Evolutionary conservation across 2,113 vertebrate species (phyloP).

Genomic region (Sminthopsis crassicaudata): DNA sequence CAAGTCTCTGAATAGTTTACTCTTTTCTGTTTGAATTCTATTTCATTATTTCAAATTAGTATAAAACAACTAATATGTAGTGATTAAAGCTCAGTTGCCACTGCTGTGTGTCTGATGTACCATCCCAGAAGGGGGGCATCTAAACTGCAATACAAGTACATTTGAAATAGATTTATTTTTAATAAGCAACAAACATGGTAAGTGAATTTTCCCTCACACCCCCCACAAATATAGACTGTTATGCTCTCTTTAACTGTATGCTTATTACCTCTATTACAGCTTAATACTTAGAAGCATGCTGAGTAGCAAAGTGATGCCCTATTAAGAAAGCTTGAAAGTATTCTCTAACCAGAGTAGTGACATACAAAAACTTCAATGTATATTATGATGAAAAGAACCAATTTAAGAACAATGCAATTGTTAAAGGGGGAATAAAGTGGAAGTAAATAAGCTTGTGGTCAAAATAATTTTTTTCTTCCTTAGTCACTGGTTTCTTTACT

Average conservation of each 20-base stretch:
- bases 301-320: neutral
- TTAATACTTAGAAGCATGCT: slow-evolving; percentile 24
- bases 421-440: accelerated
- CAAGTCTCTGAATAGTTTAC: neutral
- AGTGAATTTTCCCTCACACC: neutral
- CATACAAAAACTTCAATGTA: neutral
- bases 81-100: slow-evolving; percentile 5
- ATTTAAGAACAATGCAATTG: neutral
- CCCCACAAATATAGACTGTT: neutral
- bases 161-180: slow-evolving; percentile 8
- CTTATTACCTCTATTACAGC: slow-evolving; percentile 4
- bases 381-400: neutral
- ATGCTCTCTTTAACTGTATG: neutral
- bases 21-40: slow-evolving; percentile 21
- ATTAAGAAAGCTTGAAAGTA: neutral
- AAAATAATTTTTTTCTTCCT: neutral
- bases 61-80: slow-evolving; percentile 32
- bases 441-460: neutral
- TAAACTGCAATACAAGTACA: neutral
- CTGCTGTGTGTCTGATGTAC: neutral
- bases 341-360: neutral
- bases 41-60: slow-evolving; percentile 15
- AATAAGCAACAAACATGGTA: neutral
- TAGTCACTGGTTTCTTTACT: neutral
- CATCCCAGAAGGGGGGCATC: neutral